Evolutionary conservation across 1,140 invertebrate species (phyloP).

Genomic region (Drosophila sucinea): DNA sequence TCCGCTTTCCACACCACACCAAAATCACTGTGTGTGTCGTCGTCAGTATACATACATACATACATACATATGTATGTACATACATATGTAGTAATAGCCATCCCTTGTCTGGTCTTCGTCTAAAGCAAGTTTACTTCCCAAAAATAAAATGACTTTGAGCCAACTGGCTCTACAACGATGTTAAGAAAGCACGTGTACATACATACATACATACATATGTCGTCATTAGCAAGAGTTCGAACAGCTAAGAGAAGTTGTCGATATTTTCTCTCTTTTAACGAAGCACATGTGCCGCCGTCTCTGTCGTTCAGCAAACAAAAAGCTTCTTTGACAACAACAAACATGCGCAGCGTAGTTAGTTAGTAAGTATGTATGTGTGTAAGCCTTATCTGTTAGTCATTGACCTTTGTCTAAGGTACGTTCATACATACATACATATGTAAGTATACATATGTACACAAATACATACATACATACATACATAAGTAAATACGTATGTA

Average conservation of each 20-base stretch:
- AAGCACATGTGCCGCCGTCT: not conserved
- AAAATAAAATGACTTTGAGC: conserved; percentile 21
- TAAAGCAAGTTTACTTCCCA: conserved; percentile 35
- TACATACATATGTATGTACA: too few species aligned
- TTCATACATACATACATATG: not conserved
- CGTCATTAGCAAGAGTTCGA: conserved; percentile 1
- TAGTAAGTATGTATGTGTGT: not conserved
- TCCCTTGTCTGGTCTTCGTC: not conserved
- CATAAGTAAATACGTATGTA: not conserved
- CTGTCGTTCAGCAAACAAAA: not conserved
- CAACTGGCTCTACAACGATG: conserved; percentile 2
- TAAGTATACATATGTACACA: not conserved
- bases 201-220: not conserved
- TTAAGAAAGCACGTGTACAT: conserved; percentile 31
- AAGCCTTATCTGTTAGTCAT: conserved; percentile 41
- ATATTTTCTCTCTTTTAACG: not conserved
- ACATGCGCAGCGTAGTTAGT: not conserved
- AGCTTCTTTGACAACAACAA: conserved; percentile 5
- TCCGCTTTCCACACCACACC: conserved; percentile 19
- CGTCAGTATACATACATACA: too few species aligned
- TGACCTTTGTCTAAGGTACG: conserved; percentile 28
- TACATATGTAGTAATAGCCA: not conserved
- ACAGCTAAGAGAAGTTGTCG: conserved; percentile 27
- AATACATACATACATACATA: not conserved
- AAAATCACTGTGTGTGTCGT: not conserved